phyloP scores from a whole-genome alignment of 2,797 vertebrate species.

The Sphenodon punctatus region DNA sequence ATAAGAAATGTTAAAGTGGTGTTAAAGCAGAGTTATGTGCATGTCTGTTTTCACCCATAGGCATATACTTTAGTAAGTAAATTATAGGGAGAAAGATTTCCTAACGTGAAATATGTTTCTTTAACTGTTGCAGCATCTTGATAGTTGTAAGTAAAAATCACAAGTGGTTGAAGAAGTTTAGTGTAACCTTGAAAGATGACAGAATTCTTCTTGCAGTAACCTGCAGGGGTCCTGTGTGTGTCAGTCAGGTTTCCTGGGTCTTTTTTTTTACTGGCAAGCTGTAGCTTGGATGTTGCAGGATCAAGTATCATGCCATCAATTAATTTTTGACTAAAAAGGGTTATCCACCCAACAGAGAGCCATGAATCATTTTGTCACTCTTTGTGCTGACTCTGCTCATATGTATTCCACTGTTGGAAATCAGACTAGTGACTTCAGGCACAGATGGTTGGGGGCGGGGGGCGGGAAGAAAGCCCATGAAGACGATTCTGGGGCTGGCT shows the following conservation, averaged over 20 bases:
- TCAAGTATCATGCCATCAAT: slow-evolving; percentile 28
- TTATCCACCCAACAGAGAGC: slow-evolving; percentile 32
- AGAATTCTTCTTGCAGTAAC: neutral
- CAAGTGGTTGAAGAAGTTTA: neutral
- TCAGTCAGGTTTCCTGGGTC: neutral
- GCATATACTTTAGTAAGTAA: neutral
- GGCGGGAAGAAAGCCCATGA: neutral
- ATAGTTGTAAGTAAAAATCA: neutral
- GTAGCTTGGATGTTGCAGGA: slow-evolving; percentile 9
- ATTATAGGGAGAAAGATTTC: neutral
- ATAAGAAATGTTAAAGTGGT: too few species aligned
- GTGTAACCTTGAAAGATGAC: neutral
- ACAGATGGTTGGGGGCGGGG: neutral
- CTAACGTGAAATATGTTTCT: neutral
- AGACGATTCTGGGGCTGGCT: neutral
- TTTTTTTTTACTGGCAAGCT: slow-evolving; percentile 4
- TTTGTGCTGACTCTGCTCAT: slow-evolving; percentile 33
- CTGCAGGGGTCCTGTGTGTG: neutral
- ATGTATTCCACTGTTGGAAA: slow-evolving; percentile 7
- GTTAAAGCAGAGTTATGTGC: too few species aligned
- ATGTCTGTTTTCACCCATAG: too few species aligned
- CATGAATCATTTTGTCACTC: slow-evolving; percentile 45
- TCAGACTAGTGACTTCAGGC: neutral
- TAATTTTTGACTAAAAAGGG: slow-evolving; percentile 39
- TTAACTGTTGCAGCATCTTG: neutral